These are phyloP conservation scores for Meloidogyne exigua DNA, from an alignment of 1,140 invertebrate genomes.

Conservation along the genomic window DNA sequence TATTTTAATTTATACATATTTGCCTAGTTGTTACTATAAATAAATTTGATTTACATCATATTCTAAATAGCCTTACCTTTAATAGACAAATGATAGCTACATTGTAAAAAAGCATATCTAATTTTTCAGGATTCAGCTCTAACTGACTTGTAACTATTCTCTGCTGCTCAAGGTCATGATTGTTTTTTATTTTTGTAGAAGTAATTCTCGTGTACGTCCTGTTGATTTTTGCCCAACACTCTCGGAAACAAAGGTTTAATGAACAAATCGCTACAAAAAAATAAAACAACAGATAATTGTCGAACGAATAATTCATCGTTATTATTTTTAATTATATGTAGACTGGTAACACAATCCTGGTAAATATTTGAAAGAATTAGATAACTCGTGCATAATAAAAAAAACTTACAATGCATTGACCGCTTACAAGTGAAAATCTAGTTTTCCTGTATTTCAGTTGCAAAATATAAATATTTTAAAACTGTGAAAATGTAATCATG, in stretches of 20 bases:
- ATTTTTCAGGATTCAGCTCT: conserved; percentile 24
- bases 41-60: too few relatives aligned
- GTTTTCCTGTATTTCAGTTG: background rate
- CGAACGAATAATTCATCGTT: background rate
- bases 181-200: background rate
- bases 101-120: conserved; percentile 23
- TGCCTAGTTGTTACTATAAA: too few relatives aligned
- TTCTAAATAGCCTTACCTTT: conserved; percentile 1
- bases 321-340: background rate
- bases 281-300: background rate
- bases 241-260: background rate
- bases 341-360: background rate
- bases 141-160: conserved; percentile 5
- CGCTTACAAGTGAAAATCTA: background rate
- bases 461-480: background rate
- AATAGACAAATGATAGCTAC: conserved; percentile 11
- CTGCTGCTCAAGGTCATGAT: background rate
- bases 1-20: too few relatives aligned
- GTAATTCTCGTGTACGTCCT: background rate
- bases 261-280: background rate
- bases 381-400: background rate
- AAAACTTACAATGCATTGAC: background rate
- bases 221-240: background rate
- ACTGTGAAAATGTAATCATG: background rate
- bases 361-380: background rate